Evolutionary conservation across 1,140 invertebrate genomes (phyloP).

Genomic region (fruit fly (Drosophila melanogaster)): Release_6_plus_ISO1_MT NT_033777.3:28714501-28715000

Average conservation of each 20-base stretch:
- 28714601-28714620: neutral
- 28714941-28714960: constrained; percentile 62
- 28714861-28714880: constrained; percentile 92
- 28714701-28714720: constrained; percentile 86
- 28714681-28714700: constrained; percentile 88
- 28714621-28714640: constrained; percentile 2
- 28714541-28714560: constrained; percentile 30
- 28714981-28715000: constrained; percentile 52
- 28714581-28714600: neutral
- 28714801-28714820: constrained; percentile 90
- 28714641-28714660: constrained; percentile 13
- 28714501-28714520: constrained; percentile 62
- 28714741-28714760: constrained; percentile 63
- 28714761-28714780: constrained; percentile 58
- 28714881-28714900: constrained; percentile 88
- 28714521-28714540: constrained; percentile 54
- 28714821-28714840: constrained; percentile 88
- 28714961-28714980: constrained; percentile 74
- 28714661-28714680: constrained; percentile 88
- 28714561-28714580: constrained; percentile 70
- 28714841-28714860: constrained; percentile 91
- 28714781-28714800: constrained; percentile 91
- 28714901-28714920: constrained; percentile 39
- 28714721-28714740: constrained; percentile 70
- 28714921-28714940: constrained; percentile 27